phyloP scores from a whole-genome alignment of 2,888 invertebrate species.

The Neoscelio sp. region DNA sequence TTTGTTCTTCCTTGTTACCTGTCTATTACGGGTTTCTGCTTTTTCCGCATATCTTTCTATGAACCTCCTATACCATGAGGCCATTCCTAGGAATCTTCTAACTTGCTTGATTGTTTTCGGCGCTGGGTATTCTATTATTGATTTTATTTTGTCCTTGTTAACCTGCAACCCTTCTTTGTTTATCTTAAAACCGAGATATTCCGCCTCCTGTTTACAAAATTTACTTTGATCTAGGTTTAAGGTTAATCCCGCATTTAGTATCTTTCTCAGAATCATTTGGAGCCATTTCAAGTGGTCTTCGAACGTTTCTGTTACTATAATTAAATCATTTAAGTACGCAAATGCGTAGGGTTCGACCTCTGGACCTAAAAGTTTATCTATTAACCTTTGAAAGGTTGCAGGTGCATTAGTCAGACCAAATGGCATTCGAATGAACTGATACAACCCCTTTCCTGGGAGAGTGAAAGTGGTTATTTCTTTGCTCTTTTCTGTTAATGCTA shows the following conservation, averaged over 20 bases:
- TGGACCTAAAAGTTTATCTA: conserved; percentile 64
- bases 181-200: conserved; percentile 70
- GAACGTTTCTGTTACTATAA: conserved; percentile 50
- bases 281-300: conserved; percentile 47
- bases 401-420: conserved; percentile 55
- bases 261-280: too few relatives aligned
- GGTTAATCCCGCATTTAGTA: conserved; percentile 27
- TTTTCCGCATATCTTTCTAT: conserved; percentile 62
- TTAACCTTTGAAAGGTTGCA: conserved; percentile 61
- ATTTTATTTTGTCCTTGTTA: too few relatives aligned
- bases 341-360: conserved; percentile 43
- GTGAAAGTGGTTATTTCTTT: neutral
- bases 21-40: conserved; percentile 16
- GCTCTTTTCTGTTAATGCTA: too few relatives aligned
- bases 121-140: too few relatives aligned
- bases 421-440: too few relatives aligned
- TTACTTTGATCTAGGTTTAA: conserved; percentile 59
- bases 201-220: conserved; percentile 62
- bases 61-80: conserved; percentile 73
- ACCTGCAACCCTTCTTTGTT: too few relatives aligned
- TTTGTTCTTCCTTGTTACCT: conserved; percentile 33
- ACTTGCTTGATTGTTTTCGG: conserved; percentile 59
- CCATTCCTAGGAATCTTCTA: conserved; percentile 72
- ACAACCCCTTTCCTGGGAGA: neutral
- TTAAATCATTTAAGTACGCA: conserved; percentile 59